Evolutionary conservation across 2,888 invertebrate species (phyloP), one percentile per base, ranked within the genome.

Genomic region (Drosophila nr. perissopoda): DNA sequence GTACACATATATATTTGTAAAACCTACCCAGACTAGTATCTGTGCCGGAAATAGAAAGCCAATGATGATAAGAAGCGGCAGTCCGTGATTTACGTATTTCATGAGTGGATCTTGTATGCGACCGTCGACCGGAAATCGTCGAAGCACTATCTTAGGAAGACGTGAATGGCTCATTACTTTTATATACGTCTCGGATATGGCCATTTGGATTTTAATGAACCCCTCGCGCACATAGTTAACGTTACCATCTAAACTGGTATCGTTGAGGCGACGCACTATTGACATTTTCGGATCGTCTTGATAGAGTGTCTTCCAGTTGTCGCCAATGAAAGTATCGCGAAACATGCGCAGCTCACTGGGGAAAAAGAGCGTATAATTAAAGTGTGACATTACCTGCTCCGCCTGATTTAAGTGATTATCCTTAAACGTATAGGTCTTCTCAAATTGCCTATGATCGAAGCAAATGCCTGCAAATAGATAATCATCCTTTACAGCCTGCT

Each of bases 41-140:
- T 97, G 95, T 51, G 96, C 95, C 0, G 96, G 95, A 91, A 97
- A 96, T 66, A 96, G 95, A 89, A 96, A 97, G 83, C 97, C 96
- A 29, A 97, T 93, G 92, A 97, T 94, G 25, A 98, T 93, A 38
- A 97, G 95, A 75, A 96, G 93, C 0, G 97, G 96, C 31, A 97
- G 94, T 74, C 96, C 94, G 11, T 94, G 91, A 89, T 95, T 94
- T 27, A 97, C 90, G 0, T 95, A 94, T 25, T 94, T 93, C 4
- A 96, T 92, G 11, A 96, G 94, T 0, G 94, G 90, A 91, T 97
- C 97, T 52, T 94, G 92, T 0, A 95, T 91, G 91, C 95, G 96
- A 0, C 94, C 92, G 13, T 67, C 60, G 16, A 83, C 71, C 6
- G 92, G 91, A 69, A 90, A 91, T 6, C 88, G 79, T 10, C 83